These are phyloP conservation scores for Monodelphis domestica DNA, from an alignment of 2,797 vertebrate species.

Conservation along the genomic window DNA sequence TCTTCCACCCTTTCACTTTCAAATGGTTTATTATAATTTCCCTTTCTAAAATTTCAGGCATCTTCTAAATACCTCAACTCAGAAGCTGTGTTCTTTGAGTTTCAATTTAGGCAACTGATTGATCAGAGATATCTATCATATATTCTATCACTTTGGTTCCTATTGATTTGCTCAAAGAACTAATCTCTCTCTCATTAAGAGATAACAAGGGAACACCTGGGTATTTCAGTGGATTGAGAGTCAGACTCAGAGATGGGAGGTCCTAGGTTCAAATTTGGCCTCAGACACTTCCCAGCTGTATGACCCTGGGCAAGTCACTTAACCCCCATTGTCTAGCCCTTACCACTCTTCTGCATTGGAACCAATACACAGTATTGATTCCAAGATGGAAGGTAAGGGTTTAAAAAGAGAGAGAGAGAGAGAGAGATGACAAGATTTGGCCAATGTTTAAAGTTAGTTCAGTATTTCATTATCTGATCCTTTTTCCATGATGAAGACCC, in stretches of 20 bases:
- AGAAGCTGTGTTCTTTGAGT: not conserved
- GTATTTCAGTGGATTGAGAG: too few relatives aligned
- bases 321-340: too few relatives aligned
- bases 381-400: too few relatives aligned
- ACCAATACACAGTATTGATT: too few relatives aligned
- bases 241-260: too few relatives aligned
- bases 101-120: not conserved
- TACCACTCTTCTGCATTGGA: too few relatives aligned
- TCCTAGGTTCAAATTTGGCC: too few relatives aligned
- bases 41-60: not conserved
- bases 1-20: too few relatives aligned
- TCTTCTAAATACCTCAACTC: not conserved
- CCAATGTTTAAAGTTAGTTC: not conserved
- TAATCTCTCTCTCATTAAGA: not conserved
- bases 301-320: too few relatives aligned
- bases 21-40: not conserved
- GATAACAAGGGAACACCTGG: too few relatives aligned
- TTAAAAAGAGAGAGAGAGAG: too few relatives aligned
- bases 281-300: too few relatives aligned
- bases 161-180: not conserved
- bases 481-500: not conserved
- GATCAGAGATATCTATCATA: not conserved
- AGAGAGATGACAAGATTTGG: not conserved
- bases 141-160: not conserved
- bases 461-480: not conserved